Percentiles rank a stretch among this genome's conserved stretches.
These are phyloP conservation scores for Polymixis flavicincta DNA, from an alignment of 2,888 invertebrate genomes.

Conservation along the genomic window DNA sequence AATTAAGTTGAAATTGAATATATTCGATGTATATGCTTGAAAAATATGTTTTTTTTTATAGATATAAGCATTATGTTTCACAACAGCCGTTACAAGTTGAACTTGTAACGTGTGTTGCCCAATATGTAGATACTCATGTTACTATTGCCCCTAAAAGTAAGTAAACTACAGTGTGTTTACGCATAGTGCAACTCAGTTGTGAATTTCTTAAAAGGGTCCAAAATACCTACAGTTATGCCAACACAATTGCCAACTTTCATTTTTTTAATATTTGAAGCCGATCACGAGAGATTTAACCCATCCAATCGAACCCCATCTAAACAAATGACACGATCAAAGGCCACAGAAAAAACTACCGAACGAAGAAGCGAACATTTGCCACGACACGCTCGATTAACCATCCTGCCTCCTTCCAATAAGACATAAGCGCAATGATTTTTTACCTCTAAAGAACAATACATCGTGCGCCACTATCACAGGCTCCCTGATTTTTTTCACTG, in stretches of 20 bases:
- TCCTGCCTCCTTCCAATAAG: constrained; percentile 32
- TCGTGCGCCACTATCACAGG: constrained; percentile 60
- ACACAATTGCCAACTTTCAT: background rate
- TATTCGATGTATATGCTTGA: background rate
- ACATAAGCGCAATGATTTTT: constrained; percentile 60
- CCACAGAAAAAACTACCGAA: constrained; percentile 38
- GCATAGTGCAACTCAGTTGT: too few relatives aligned
- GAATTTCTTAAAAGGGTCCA: background rate
- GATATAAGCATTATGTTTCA: too few relatives aligned
- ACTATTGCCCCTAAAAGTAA: background rate
- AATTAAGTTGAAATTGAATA: background rate
- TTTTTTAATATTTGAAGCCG: background rate
- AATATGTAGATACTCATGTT: background rate
- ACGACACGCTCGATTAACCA: constrained; percentile 44
- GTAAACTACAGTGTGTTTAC: too few relatives aligned
- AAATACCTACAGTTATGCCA: too few relatives aligned
- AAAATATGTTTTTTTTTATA: background rate
- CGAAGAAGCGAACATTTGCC: constrained; percentile 32
- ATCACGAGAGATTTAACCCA: constrained; percentile 8
- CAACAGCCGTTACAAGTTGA: too few relatives aligned
- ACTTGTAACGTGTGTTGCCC: too few relatives aligned
- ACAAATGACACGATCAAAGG: constrained; percentile 47
- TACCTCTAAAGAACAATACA: constrained; percentile 49
- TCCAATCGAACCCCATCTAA: constrained; percentile 17
- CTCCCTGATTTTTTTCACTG: constrained; percentile 74